phyloP scores from a whole-genome alignment of 1,140 invertebrate genomes.

The Diachasma alloeum region DNA sequence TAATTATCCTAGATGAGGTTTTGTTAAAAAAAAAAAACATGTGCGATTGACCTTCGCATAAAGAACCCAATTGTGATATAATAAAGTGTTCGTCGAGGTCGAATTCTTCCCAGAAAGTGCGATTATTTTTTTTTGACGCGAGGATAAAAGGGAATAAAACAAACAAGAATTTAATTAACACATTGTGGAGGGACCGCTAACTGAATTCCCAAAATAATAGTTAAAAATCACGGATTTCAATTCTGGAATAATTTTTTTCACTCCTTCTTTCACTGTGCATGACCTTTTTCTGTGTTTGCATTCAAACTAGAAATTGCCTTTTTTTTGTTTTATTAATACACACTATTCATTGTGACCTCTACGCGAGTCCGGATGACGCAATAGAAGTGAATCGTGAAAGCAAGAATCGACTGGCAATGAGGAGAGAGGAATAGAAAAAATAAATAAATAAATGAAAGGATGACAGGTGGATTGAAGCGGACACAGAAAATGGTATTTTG shows the following conservation, averaged over 20 bases:
- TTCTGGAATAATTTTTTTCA: too few relatives aligned
- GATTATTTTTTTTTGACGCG: slow-evolving; percentile 12
- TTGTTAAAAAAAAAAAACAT: neutral
- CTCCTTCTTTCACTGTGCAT: too few relatives aligned
- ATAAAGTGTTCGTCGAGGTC: slow-evolving; percentile 6
- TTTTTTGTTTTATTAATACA: neutral
- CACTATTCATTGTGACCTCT: neutral
- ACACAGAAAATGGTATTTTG: slow-evolving; percentile 1
- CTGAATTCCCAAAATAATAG: too few relatives aligned
- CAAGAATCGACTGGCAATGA: neutral
- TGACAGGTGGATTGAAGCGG: neutral
- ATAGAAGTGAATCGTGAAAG: slow-evolving; percentile 8
- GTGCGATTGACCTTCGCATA: slow-evolving; percentile 18
- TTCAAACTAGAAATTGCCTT: neutral
- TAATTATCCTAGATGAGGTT: neutral
- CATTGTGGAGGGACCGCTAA: slow-evolving; percentile 8
- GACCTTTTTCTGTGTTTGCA: neutral
- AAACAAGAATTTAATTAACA: slow-evolving; percentile 30
- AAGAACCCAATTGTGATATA: slow-evolving; percentile 19
- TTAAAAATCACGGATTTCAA: too few relatives aligned
- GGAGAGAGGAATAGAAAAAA: neutral
- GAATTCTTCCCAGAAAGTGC: slow-evolving; percentile 10
- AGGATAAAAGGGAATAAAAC: slow-evolving; percentile 22
- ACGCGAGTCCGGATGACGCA: neutral
- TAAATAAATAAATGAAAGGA: neutral